Evolutionary conservation across 2,797 vertebrate genomes (phyloP).

Genomic region (Phataginus tricuspis): DNA sequence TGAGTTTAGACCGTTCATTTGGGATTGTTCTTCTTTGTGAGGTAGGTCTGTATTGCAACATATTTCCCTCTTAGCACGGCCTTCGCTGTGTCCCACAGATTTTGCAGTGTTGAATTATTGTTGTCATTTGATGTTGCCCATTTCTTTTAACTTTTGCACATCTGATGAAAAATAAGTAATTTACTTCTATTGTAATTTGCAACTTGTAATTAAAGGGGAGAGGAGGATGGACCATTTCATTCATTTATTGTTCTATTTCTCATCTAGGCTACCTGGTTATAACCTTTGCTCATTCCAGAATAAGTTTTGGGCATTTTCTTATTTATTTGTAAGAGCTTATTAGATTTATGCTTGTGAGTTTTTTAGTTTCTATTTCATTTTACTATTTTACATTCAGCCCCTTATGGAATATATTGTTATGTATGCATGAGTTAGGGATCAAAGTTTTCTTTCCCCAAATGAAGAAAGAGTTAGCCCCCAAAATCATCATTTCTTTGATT

Average conservation of each 20-base stretch:
- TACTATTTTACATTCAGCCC: not conserved
- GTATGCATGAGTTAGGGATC: not conserved
- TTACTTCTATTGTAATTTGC: not conserved
- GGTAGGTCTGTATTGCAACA: too few relatives aligned
- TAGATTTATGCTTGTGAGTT: not conserved
- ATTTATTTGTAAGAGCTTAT: not conserved
- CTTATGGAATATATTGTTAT: not conserved
- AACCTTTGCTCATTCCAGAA: not conserved
- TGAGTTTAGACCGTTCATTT: too few relatives aligned
- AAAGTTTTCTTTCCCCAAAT: not conserved
- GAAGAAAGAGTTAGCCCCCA: not conserved
- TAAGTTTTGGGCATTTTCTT: not conserved
- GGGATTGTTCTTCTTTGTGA: too few relatives aligned
- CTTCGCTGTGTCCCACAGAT: too few relatives aligned
- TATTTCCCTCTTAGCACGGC: too few relatives aligned
- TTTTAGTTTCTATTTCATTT: not conserved
- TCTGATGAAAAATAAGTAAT: not conserved
- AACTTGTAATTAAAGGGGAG: not conserved
- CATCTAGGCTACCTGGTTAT: not conserved
- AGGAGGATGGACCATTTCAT: not conserved
- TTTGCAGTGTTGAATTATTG: too few relatives aligned
- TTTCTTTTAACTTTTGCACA: not conserved
- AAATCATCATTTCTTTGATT: not conserved
- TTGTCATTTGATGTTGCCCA: not conserved
- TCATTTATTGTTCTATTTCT: slow-evolving; percentile 10